A percentile compares a stretch with the other conserved stretches of the same genome.
Conservation (phyloP, 1,140 invertebrate species). For the Drosophila pseudoobscura region DNA sequence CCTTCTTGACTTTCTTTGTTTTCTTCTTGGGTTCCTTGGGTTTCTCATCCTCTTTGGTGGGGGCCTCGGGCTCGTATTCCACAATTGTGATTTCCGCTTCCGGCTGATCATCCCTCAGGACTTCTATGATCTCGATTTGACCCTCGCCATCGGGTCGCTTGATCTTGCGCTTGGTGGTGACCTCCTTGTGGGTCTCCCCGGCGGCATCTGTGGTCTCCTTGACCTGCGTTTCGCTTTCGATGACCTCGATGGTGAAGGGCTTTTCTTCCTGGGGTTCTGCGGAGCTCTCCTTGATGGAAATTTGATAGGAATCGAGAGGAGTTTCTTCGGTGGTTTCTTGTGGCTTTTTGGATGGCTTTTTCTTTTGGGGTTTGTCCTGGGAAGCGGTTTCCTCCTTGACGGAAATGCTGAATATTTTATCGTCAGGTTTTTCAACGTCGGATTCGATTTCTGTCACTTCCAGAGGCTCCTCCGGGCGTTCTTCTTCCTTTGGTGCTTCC, state of each 20-base stretch:
- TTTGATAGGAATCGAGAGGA: slow-evolving; percentile 22
- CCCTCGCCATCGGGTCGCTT: slow-evolving; percentile 78
- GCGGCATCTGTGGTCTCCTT: slow-evolving; percentile 67
- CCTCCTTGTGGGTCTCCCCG: slow-evolving; percentile 77
- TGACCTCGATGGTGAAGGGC: slow-evolving; percentile 53
- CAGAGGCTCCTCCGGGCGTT: slow-evolving; percentile 15
- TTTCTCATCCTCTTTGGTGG: slow-evolving; percentile 52
- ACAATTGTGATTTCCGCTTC: slow-evolving; percentile 79
- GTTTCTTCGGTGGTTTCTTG: slow-evolving; percentile 17
- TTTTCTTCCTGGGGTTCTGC: slow-evolving; percentile 33
- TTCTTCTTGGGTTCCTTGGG: slow-evolving; percentile 67
- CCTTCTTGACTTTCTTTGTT: slow-evolving; percentile 68
- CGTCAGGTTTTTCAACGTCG: slow-evolving; percentile 44
- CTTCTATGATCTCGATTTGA: slow-evolving; percentile 82
- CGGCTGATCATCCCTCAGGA: slow-evolving; percentile 81
- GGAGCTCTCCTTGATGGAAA: slow-evolving; percentile 51
- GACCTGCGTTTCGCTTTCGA: slow-evolving; percentile 70
- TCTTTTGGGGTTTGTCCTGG: slow-evolving; percentile 10
- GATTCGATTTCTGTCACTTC: slow-evolving; percentile 41
- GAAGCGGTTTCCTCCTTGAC: slow-evolving; percentile 38
- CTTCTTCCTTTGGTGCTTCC: slow-evolving; percentile 37
- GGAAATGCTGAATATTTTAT: slow-evolving; percentile 25
- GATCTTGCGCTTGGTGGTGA: slow-evolving; percentile 83
- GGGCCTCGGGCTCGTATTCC: slow-evolving; percentile 59
- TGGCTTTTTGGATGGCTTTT: slow-evolving; percentile 24